Percentiles rank a stretch among this genome's conserved stretches.
Conservation (phyloP, 2,113 vertebrate genomes). For the Toxotes jaculatrix region DNA sequence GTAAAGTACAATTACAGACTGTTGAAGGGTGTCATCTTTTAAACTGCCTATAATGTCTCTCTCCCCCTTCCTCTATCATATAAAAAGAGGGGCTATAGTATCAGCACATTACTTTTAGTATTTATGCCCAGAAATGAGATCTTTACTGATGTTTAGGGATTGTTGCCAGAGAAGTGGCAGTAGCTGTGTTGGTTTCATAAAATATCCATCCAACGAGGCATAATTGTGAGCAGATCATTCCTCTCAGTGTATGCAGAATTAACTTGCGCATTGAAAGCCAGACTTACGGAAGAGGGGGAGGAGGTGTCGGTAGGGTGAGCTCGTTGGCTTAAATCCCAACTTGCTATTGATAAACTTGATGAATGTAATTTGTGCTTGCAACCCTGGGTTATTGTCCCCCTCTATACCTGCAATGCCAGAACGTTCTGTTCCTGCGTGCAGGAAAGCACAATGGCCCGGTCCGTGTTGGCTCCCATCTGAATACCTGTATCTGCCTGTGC, state of each 20-base stretch:
- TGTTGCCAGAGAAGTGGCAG: slow-evolving; percentile 65
- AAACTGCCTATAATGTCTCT: slow-evolving; percentile 73
- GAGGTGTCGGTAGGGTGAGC: slow-evolving; percentile 66
- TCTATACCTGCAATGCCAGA: slow-evolving; percentile 79
- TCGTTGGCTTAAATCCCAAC: slow-evolving; percentile 78
- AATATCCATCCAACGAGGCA: slow-evolving; percentile 68
- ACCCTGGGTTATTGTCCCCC: slow-evolving; percentile 75
- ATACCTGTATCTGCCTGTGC: slow-evolving; percentile 79
- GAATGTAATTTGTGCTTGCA: slow-evolving; percentile 81
- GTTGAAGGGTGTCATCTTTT: slow-evolving; percentile 93
- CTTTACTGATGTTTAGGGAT: slow-evolving; percentile 72
- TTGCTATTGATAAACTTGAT: slow-evolving; percentile 83
- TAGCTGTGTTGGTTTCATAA: slow-evolving; percentile 66
- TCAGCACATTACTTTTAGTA: slow-evolving; percentile 55
- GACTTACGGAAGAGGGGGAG: slow-evolving; percentile 66
- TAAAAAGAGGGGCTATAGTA: slow-evolving; percentile 55
- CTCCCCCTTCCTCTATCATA: slow-evolving; percentile 36
- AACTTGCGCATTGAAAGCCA: slow-evolving; percentile 73
- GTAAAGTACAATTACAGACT: slow-evolving; percentile 96
- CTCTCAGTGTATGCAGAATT: slow-evolving; percentile 68
- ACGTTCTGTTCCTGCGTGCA: slow-evolving; percentile 71
- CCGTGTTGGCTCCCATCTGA: slow-evolving; percentile 75
- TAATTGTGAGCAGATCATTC: slow-evolving; percentile 73
- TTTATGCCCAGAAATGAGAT: slow-evolving; percentile 72
- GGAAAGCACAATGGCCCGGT: slow-evolving; percentile 75